Evolutionary conservation across 2,888 invertebrate species (phyloP).

Genomic region (Dorcus parallelipipedus): DNA sequence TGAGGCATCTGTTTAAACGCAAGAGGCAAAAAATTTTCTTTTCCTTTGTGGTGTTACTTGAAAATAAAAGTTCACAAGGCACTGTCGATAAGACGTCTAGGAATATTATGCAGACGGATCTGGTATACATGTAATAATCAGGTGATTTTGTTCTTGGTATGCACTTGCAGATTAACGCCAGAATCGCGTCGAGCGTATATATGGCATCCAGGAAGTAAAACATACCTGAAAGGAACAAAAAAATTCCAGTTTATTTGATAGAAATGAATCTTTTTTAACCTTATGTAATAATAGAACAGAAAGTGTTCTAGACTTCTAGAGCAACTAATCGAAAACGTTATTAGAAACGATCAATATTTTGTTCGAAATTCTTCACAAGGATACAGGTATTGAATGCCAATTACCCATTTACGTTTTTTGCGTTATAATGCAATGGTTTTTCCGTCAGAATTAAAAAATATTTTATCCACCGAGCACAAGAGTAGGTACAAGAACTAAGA

Average conservation of each 20-base stretch:
- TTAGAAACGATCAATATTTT: too few species aligned
- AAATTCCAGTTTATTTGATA: neutral
- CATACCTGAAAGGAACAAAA: constrained; percentile 10
- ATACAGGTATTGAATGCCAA: too few species aligned
- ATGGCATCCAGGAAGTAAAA: constrained; percentile 12
- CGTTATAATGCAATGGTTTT: too few species aligned
- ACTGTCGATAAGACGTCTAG: constrained; percentile 23
- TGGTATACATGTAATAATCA: constrained; percentile 4
- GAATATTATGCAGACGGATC: constrained; percentile 8
- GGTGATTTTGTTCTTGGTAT: constrained; percentile 6
- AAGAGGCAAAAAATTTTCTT: constrained; percentile 5
- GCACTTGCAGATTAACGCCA: constrained; percentile 7
- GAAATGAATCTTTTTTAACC: too few species aligned
- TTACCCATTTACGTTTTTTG: too few species aligned
- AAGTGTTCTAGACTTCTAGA: too few species aligned
- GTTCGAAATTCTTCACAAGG: too few species aligned
- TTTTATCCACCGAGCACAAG: too few species aligned
- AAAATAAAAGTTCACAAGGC: constrained; percentile 21
- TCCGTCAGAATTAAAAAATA: too few species aligned
- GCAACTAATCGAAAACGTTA: too few species aligned
- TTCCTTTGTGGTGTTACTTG: constrained; percentile 2
- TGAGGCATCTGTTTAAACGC: constrained; percentile 8
- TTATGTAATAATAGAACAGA: too few species aligned
- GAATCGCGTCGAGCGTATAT: constrained; percentile 7
- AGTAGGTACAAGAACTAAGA: too few species aligned